These are phyloP conservation scores for Chrysocyon brachyurus DNA, from an alignment of 2,797 vertebrate species.

Conservation along the genomic window DNA sequence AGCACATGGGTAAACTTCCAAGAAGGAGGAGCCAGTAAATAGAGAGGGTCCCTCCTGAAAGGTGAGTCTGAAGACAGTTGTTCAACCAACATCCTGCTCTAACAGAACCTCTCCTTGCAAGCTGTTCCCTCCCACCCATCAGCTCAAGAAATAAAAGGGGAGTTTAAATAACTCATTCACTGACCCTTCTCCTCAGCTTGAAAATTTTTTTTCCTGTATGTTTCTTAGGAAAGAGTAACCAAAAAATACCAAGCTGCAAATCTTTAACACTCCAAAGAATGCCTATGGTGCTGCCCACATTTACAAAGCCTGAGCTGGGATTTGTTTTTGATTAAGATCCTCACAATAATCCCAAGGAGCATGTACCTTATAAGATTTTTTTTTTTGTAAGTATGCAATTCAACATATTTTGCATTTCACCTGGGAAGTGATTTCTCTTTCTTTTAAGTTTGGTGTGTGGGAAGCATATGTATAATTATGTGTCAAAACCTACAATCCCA, in stretches of 20 bases:
- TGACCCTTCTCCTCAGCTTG: neutral
- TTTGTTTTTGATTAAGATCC: slow-evolving; percentile 3
- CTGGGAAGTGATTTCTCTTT: neutral
- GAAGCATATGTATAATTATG: neutral
- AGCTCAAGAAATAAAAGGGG: neutral
- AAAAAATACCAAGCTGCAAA: neutral
- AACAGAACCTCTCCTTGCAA: neutral
- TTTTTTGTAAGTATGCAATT: neutral
- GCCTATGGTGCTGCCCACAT: neutral
- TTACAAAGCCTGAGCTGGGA: neutral
- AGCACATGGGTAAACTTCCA: neutral
- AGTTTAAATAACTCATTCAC: neutral
- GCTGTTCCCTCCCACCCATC: neutral
- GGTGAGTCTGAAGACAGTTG: neutral
- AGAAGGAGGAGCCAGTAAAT: neutral
- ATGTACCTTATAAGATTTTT: neutral
- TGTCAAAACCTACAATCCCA: neutral
- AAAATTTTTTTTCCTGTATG: neutral
- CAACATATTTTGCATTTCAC: neutral
- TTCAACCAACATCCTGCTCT: neutral
- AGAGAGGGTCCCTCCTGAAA: neutral
- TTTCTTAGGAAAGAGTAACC: neutral
- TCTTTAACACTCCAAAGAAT: neutral
- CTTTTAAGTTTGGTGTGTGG: neutral
- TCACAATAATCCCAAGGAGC: neutral